Evolutionary conservation across 1,140 invertebrate species (phyloP), one percentile per base, ranked within the genome.

Genomic region (Rhopalosiphum padi): DNA sequence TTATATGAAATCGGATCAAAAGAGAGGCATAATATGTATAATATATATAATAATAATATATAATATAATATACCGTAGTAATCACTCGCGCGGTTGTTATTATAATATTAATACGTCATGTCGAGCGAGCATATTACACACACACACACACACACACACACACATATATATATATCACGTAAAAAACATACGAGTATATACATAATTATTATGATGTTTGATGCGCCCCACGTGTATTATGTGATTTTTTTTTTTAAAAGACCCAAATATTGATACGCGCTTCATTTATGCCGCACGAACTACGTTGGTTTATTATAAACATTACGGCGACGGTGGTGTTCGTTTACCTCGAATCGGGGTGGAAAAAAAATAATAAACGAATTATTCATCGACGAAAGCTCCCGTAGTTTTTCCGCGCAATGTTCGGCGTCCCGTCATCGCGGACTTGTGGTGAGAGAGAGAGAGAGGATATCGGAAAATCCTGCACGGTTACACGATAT

Each of bases 311-410:
- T 90, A 41, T 88, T 23, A 48, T 55, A 5, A 35, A 60, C 30
- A 55, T 60, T 15, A 21, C 35, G 37, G 46, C 3, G 83, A 22
- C 0, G 83, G 25, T 2, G 87, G 46, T 30, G 87, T 87, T 87
- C 86, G 30, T 87, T 48, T 87, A 77, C 60, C 86, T 87, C 86
- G 86, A 87, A 87, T 87, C n/a, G 5, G 87, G 87, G 87, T 51
- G 46, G 48, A 53, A 89, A 87, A 51, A 77, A n/a, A 77, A n/a
- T 68, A 77, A 89, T 51, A 88, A 88, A 88, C 86, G 86, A 51
- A 88, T 88, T 68, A 68, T 68, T 88, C n/a, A 88, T 88, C 46
- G 86, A 51, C n/a, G 48, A 30, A 35, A 51, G 30, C 46, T n/a
- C 46, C 51, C 48, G 46, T 15, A 68, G 25, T 88, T 88, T 88